These are phyloP conservation scores for Atherinomorus stipes DNA, from an alignment of 2,113 vertebrate genomes.

Conservation along the genomic window DNA sequence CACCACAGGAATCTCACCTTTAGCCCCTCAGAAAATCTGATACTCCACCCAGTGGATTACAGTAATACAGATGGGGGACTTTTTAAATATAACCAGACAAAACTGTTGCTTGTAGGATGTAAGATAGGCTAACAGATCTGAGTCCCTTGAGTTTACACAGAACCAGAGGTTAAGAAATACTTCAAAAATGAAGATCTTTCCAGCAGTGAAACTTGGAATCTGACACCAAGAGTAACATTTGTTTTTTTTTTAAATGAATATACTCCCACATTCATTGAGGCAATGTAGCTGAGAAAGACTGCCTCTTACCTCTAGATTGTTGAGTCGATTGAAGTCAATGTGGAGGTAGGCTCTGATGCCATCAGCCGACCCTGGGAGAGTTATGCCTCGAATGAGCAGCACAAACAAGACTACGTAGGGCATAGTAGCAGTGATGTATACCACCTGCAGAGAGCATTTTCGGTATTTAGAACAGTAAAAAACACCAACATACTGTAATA, in stretches of 20 bases:
- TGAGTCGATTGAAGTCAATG: slow-evolving; percentile 92
- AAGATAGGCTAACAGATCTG: neutral
- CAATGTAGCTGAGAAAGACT: neutral
- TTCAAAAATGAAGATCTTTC: neutral
- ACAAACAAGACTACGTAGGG: slow-evolving; percentile 96
- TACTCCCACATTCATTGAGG: neutral
- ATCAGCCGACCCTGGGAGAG: slow-evolving; percentile 90
- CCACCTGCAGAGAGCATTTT: slow-evolving; percentile 88
- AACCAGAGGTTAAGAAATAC: slow-evolving; percentile 10
- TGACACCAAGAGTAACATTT: neutral
- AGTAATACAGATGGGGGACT: slow-evolving; percentile 1
- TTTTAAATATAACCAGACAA: neutral
- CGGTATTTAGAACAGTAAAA: neutral
- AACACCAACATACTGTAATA: no score
- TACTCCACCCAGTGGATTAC: slow-evolving; percentile 13
- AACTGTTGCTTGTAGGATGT: neutral
- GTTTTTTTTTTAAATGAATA: neutral
- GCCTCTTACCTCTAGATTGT: slow-evolving; percentile 90
- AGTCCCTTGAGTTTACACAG: neutral
- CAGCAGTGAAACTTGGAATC: neutral
- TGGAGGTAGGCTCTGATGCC: slow-evolving; percentile 95
- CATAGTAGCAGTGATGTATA: slow-evolving; percentile 98
- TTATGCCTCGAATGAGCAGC: slow-evolving; percentile 93
- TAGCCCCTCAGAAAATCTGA: neutral
- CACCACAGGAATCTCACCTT: slow-evolving; percentile 14